Evolutionary conservation across 2,113 vertebrate genomes (phyloP), one percentile per base, ranked within the genome.

Genomic region (Dipodomys merriami): DNA sequence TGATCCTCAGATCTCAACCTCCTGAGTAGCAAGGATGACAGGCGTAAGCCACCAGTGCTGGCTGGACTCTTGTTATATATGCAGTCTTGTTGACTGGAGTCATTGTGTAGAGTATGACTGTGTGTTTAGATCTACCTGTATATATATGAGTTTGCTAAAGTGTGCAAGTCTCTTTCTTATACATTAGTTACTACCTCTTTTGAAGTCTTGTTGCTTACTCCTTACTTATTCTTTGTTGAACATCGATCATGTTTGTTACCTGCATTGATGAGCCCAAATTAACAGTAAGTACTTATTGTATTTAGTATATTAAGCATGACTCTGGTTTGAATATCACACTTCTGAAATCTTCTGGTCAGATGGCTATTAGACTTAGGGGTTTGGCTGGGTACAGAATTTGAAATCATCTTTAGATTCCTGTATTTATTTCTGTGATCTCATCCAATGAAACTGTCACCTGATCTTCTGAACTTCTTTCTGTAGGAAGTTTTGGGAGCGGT

Each of bases 401-500:
- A 86, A 83, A 83, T 81, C 39, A 35, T 91, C n/a, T 91, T 93
- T 81, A 93, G 30, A 91, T 78, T 76, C 27, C 91, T 87, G 23
- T 68, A 6, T 90, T 96, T 8, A 29, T 95, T 90, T 88, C 79
- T 81, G 30, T 94, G 76, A 85, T 90, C 86, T 94, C 27, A 81
- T 76, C 39, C 44, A 44, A 67, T 91, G 90, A 53, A 69, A 44
- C 90, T 94, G 23, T 88, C 95, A 74, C 30, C 57, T 2, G 64
- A 87, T 22, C 72, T 93, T 39, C 1, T 1, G 3, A 96, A 95
- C 53, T 96, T 65, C 96, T 94, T 97, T 97, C 92, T 97, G 0
- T 97, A 99, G 99, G 97, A 99, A 99, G 98, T 99, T 99, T 98
- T 99, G 99, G 99, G 99, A 99, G 98, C 99, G 99, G 87, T 99